Conservation (phyloP, 2,797 vertebrate genomes). For the Myripristis murdjan region DNA sequence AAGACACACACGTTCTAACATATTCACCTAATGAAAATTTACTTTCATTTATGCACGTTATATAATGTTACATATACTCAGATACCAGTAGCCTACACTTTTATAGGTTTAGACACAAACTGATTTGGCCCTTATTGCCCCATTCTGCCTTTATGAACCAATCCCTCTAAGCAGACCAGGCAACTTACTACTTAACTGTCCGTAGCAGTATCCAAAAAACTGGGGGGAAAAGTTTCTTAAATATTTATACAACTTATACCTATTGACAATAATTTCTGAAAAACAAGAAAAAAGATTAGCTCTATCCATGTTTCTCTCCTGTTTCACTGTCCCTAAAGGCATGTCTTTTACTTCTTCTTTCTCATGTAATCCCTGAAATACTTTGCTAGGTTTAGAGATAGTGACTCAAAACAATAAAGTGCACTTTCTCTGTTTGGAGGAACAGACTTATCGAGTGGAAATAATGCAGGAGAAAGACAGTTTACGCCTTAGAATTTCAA, state of each 20-base stretch:
- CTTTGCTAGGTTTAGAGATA: constrained; percentile 20
- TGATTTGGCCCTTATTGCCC: constrained; percentile 37
- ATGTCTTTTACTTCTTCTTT: constrained; percentile 38
- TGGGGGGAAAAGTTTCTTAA: constrained; percentile 34
- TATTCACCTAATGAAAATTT: constrained; percentile 39
- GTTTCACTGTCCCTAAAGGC: constrained; percentile 32
- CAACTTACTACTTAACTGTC: constrained; percentile 44
- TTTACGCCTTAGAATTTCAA: constrained; percentile 11
- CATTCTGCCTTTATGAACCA: constrained; percentile 40
- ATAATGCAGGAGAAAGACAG: constrained; percentile 34
- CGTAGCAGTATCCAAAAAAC: constrained; percentile 58
- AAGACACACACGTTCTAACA: constrained; percentile 41
- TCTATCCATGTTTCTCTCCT: constrained; percentile 42
- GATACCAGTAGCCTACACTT: constrained; percentile 29
- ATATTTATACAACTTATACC: constrained; percentile 42
- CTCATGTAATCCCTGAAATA: constrained; percentile 23
- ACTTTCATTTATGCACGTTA: constrained; percentile 45
- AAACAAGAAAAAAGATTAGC: constrained; percentile 52
- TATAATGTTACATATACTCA: constrained; percentile 27
- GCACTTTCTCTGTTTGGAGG: constrained; percentile 39
- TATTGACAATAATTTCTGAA: constrained; percentile 51
- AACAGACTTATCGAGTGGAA: constrained; percentile 51
- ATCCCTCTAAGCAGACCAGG: constrained; percentile 61
- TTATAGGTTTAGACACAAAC: constrained; percentile 34
- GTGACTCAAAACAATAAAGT: constrained; percentile 37